Evolutionary conservation across 2,113 vertebrate species (phyloP).

Genomic region (Vulpes ferrilata): DNA sequence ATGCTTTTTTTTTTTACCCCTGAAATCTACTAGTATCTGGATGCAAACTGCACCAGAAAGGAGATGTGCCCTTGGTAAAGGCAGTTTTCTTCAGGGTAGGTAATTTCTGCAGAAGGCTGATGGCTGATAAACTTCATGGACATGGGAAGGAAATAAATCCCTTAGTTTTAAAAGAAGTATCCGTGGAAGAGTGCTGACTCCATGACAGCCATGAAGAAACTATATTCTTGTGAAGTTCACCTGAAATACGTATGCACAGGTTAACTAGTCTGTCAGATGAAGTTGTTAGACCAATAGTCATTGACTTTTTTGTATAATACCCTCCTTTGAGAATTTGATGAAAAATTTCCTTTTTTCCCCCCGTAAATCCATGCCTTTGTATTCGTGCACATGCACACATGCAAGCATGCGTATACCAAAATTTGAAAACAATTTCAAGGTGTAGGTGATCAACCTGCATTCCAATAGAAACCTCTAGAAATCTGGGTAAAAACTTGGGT

Average conservation of each 20-base stretch:
- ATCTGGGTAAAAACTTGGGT: constrained; percentile 6
- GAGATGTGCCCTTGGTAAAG: neutral
- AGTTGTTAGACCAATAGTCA: neutral
- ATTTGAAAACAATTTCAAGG: constrained; percentile 17
- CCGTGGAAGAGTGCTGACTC: neutral
- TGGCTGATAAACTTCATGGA: neutral
- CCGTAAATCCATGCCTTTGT: neutral
- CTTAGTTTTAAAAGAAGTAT: neutral
- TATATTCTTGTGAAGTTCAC: neutral
- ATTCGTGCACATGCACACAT: rapidly evolving
- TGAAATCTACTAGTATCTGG: neutral
- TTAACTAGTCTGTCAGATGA: neutral
- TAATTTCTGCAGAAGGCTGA: neutral
- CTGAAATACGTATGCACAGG: neutral
- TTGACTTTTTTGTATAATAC: neutral
- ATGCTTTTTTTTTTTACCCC: neutral
- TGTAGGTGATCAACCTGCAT: neutral
- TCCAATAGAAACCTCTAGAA: neutral
- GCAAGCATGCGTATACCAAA: neutral
- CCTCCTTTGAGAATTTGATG: neutral
- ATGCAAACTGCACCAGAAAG: neutral
- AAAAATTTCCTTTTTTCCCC: neutral
- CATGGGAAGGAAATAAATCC: neutral
- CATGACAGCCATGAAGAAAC: neutral
- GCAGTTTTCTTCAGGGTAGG: neutral